Conservation (phyloP, 2,113 vertebrate genomes). For the Ovis aries region ARS-UI_Ramb_v3.0 NC_056072.1:23477501-23478000, state of each 20-base stretch:
- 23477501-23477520: not conserved
- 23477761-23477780: not conserved
- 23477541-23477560: not conserved
- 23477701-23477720: not conserved
- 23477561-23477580: not conserved
- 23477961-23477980: not conserved
- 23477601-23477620: not conserved
- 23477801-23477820: not conserved
- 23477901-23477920: not conserved
- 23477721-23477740: not conserved
- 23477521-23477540: not conserved
- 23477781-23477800: not conserved
- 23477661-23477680: not conserved
- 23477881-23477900: not conserved
- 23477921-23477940: not conserved
- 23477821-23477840: not conserved
- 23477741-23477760: not conserved
- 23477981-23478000: not conserved
- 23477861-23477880: not conserved
- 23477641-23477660: not conserved
- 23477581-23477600: not conserved
- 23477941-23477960: not conserved
- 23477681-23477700: conserved; percentile 10
- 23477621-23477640: not conserved
- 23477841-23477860: not conserved